Evolutionary conservation across 2,888 invertebrate genomes (phyloP).

Genomic region (Erpobdella octoculata): DNA sequence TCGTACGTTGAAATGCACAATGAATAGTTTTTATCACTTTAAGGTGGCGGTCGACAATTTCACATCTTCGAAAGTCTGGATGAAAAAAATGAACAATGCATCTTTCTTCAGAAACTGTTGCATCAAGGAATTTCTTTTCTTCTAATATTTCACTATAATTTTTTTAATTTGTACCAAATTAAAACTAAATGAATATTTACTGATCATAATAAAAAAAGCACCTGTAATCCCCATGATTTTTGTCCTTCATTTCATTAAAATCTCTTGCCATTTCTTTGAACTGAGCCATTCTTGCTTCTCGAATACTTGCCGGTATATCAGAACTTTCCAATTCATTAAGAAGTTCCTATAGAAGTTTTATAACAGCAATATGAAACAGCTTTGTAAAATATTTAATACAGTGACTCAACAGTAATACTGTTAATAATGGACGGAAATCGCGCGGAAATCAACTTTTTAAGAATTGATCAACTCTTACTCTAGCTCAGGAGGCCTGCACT

Average conservation of each 20-base stretch:
- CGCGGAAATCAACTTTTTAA: too few species aligned
- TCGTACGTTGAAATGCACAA: neutral
- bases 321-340: constrained; percentile 45
- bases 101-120: constrained; percentile 43
- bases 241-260: constrained; percentile 42
- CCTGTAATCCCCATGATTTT: constrained; percentile 45
- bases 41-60: constrained; percentile 47
- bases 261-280: constrained; percentile 43
- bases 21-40: constrained; percentile 38
- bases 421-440: too few species aligned
- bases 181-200: neutral
- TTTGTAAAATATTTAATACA: neutral
- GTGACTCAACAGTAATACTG: too few species aligned
- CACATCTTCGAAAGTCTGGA: constrained; percentile 47
- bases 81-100: constrained; percentile 50
- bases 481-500: too few species aligned
- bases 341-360: constrained; percentile 40
- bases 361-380: too few species aligned
- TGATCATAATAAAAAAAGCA: constrained; percentile 30
- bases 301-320: constrained; percentile 46
- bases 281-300: constrained; percentile 45
- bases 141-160: constrained; percentile 41
- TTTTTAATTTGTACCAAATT: neutral
- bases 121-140: constrained; percentile 45
- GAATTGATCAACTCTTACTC: too few species aligned